Base-by-base conservation (phyloP, 2,888 invertebrate genomes). In the Therioaphis trifolii region DNA sequence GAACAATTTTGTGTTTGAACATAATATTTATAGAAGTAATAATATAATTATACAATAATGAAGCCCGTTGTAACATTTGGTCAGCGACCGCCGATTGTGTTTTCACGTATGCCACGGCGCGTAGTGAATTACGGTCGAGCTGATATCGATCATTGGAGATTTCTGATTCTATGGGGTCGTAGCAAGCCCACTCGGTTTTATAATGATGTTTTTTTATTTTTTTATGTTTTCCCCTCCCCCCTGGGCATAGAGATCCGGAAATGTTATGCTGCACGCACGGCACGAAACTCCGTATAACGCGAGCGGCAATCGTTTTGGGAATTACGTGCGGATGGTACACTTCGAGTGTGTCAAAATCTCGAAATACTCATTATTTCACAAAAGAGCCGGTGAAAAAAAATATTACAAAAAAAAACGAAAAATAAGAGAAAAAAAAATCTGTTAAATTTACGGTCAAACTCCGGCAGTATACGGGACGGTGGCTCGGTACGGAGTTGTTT, bases 351-450 rank as follows among this genome's bases (percentile, higher is more conserved):
- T 75, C 21, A 46, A 58, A 14, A 52, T 52, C 15, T 72, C 43
- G 24, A 63, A 63, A 76, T 61, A n/a, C 61, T 76, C 61, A 43
- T 76, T 76, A 61, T 76, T 76, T 76, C 43, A 29, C 40, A 29
- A 14, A n/a, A 52, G n/a, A n/a, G n/a, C n/a, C 5, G 27, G 40
- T 18, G 2, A 15, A n/a, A 2, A 58, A 24, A 21, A 15, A 58
- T 58, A 0, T 1, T 27, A 27, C 18, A 2, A 11, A 12, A 24
- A 58, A 35, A 58, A 0, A 1, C 12, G 24, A 58, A 58, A 24
- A 12, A 58, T 21, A 46, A 24, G n/a, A n/a, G n/a, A 58, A 21
- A 3, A 58, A 46, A 46, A 75, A 43, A 52, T 29, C 49, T 2
- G 18, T 77, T 66, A 66, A 21, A 21, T 21, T 77, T 29, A 77